These are phyloP conservation scores for Lycocerus yunnanus DNA, from an alignment of 2,888 invertebrate species.

Conservation along the genomic window DNA sequence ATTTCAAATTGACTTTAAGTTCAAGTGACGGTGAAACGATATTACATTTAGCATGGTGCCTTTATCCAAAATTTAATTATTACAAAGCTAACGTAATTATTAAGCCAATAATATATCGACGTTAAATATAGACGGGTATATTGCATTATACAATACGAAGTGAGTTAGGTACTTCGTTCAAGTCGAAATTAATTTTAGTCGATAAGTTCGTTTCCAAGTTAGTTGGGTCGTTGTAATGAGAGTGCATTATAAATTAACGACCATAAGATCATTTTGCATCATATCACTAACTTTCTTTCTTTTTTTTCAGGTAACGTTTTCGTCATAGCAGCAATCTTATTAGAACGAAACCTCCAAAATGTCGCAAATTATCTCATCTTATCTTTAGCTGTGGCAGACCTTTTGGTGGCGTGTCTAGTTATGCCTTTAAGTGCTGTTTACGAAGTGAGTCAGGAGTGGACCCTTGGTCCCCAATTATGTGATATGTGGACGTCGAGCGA, in stretches of 20 bases:
- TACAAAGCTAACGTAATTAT: slow-evolving; percentile 18
- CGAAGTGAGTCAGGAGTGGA: slow-evolving; percentile 78
- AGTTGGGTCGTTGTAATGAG: not conserved
- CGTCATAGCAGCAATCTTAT: slow-evolving; percentile 89
- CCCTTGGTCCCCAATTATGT: slow-evolving; percentile 83
- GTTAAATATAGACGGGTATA: slow-evolving; percentile 8
- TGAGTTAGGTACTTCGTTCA: not conserved
- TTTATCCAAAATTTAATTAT: slow-evolving; percentile 13
- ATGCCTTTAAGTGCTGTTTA: slow-evolving; percentile 80
- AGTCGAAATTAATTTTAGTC: not conserved
- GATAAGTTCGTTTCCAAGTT: not conserved
- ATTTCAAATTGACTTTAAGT: slow-evolving; percentile 3
- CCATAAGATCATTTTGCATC: not conserved
- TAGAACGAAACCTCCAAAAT: slow-evolving; percentile 84
- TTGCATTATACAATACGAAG: slow-evolving; percentile 4
- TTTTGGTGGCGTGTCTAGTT: slow-evolving; percentile 83
- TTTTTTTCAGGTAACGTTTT: slow-evolving; percentile 81
- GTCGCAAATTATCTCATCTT: slow-evolving; percentile 91
- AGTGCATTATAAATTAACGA: not conserved
- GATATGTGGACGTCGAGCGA: slow-evolving; percentile 95
- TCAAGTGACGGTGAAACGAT: slow-evolving; percentile 8
- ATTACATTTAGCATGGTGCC: slow-evolving; percentile 11
- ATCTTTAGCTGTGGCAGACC: slow-evolving; percentile 88
- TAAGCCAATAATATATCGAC: slow-evolving; percentile 16
- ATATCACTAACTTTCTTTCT: not conserved